These are phyloP conservation scores for Didymodactylos carnosus DNA, from an alignment of 2,888 invertebrate genomes.

Conservation along the genomic window DNA sequence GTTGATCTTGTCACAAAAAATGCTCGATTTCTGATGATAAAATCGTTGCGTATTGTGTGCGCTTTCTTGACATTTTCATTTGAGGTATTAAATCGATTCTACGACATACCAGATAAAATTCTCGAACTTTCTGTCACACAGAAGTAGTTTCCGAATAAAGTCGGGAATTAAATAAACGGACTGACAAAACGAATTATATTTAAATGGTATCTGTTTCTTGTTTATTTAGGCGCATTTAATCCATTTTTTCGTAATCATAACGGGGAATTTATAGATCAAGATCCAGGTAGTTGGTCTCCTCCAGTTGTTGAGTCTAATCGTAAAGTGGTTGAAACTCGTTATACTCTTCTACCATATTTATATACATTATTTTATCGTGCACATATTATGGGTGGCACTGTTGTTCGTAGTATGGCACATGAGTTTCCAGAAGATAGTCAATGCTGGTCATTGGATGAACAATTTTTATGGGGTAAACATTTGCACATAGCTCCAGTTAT, in stretches of 20 bases:
- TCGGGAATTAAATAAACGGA: too few relatives aligned
- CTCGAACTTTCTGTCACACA: too few relatives aligned
- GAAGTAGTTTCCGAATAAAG: too few relatives aligned
- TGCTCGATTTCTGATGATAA: too few relatives aligned
- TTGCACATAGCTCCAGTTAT: conserved; percentile 30
- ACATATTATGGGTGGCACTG: conserved; percentile 50
- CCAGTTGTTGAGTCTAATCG: conserved; percentile 21
- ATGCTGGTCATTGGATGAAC: conserved; percentile 22
- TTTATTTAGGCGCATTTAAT: conserved; percentile 20
- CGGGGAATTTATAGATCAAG: conserved; percentile 18
- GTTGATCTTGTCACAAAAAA: too few relatives aligned
- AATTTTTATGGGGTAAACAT: conserved; percentile 33
- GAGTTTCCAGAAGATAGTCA: conserved; percentile 34
- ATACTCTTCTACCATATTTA: conserved; percentile 26
- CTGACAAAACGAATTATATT: too few relatives aligned
- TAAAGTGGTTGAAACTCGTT: conserved; percentile 23
- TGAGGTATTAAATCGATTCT: too few relatives aligned
- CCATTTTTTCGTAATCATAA: conserved; percentile 18
- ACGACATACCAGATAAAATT: too few relatives aligned
- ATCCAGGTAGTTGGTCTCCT: conserved; percentile 22
- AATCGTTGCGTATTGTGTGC: too few relatives aligned
- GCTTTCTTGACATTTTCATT: too few relatives aligned
- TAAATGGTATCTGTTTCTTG: too few relatives aligned
- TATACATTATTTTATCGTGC: conserved; percentile 28
- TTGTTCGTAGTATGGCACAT: conserved; percentile 56